Conservation (phyloP, 2,888 invertebrate species). For the Drosophila anceps region DNA sequence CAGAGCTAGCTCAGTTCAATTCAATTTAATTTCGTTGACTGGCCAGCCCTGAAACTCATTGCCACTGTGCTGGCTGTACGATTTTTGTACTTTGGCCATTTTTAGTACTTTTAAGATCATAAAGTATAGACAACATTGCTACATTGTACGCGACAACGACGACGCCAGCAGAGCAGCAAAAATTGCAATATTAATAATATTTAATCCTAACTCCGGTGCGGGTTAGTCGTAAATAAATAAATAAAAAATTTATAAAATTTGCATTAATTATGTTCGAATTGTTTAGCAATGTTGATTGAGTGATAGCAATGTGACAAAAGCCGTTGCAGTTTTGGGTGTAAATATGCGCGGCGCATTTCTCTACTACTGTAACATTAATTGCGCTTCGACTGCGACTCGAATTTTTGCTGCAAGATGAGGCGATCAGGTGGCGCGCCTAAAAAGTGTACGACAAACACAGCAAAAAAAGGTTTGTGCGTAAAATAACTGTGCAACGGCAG, state of each 20-base stretch:
- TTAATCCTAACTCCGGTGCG: conserved; percentile 29
- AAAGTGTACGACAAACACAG: conserved; percentile 48
- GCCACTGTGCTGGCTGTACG: conserved; percentile 43
- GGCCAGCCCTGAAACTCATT: conserved; percentile 36
- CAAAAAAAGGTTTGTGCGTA: conserved; percentile 35
- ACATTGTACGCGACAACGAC: conserved; percentile 52
- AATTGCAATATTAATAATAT: conserved; percentile 61
- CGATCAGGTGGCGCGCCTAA: conserved; percentile 67
- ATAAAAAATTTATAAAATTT: not conserved
- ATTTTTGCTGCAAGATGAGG: conserved; percentile 64
- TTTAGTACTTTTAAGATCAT: conserved; percentile 29
- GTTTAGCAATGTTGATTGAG: not conserved
- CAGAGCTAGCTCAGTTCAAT: not conserved
- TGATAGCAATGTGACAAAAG: conserved; percentile 36
- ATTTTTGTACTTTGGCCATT: conserved; percentile 23
- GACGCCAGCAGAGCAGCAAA: conserved; percentile 57
- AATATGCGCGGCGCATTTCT: conserved; percentile 71
- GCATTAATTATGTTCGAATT: conserved; percentile 5
- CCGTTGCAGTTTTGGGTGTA: conserved; percentile 33
- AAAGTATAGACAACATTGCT: conserved; percentile 36
- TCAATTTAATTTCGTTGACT: too few relatives aligned
- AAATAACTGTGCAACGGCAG: conserved; percentile 45
- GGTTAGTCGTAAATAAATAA: conserved; percentile 23
- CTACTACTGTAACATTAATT: conserved; percentile 68
- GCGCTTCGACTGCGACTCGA: conserved; percentile 61